Evolutionary conservation across 2,113 vertebrate genomes (phyloP).

Genomic region (Onychostruthus taczanowskii): DNA sequence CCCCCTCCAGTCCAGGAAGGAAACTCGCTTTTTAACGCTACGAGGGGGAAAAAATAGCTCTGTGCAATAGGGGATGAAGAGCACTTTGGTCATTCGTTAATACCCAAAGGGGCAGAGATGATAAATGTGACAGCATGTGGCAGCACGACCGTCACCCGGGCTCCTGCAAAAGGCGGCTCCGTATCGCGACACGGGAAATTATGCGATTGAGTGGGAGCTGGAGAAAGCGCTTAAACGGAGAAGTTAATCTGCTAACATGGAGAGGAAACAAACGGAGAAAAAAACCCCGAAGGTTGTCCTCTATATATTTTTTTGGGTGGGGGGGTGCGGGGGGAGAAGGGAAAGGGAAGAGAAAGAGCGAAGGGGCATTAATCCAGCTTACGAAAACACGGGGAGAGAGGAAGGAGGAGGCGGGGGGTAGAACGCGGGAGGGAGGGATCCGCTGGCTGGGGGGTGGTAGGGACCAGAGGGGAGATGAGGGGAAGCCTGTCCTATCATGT

Average conservation of each 20-base stretch:
- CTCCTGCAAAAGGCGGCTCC: conserved; percentile 40
- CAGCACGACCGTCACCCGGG: conserved; percentile 33
- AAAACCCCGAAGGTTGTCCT: not conserved
- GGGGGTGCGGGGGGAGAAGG: not conserved
- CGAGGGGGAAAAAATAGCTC: not conserved
- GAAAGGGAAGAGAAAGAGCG: not conserved
- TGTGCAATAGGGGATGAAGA: not conserved
- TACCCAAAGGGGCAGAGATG: conserved; percentile 26
- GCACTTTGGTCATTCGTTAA: conserved; percentile 28
- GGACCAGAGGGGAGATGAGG: no score
- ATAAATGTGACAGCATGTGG: conserved; percentile 51
- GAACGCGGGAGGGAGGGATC: no score
- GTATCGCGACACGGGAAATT: conserved; percentile 50
- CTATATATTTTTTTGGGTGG: not conserved
- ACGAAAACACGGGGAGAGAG: not conserved
- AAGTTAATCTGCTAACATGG: conserved; percentile 47
- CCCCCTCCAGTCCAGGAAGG: not conserved
- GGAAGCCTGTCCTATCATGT: no score
- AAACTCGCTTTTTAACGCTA: conserved; percentile 28
- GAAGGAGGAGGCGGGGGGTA: not conserved
- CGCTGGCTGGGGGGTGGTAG: no score
- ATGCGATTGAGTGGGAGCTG: conserved; percentile 14
- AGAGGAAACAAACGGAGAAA: not conserved
- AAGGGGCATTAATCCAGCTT: conserved; percentile 27
- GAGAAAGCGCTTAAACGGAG: conserved; percentile 9